Conservation (phyloP, 2,113 vertebrate species). For the Lichenostomus cassidix region DNA sequence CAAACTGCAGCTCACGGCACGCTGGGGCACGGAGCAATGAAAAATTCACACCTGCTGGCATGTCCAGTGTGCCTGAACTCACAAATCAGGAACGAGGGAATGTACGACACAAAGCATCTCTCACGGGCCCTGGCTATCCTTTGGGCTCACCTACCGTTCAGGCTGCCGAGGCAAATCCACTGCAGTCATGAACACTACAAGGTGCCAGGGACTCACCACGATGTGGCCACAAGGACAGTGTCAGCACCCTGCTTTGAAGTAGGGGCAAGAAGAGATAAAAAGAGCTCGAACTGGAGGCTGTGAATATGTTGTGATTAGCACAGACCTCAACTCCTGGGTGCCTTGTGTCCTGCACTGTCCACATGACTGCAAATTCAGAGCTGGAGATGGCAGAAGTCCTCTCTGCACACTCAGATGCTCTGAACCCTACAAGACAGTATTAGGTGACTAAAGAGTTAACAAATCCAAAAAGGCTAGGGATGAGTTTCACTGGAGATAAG, state of each 20-base stretch:
- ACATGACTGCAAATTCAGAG: accelerated
- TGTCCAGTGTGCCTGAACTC: background rate
- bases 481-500: background rate
- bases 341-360: background rate
- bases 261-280: background rate
- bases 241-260: background rate
- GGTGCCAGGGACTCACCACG: accelerated
- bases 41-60: background rate
- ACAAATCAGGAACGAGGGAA: background rate
- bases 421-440: background rate
- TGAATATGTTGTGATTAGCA: background rate
- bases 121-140: background rate
- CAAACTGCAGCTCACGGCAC: background rate
- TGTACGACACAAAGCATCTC: background rate
- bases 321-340: background rate
- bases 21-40: background rate
- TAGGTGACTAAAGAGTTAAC: background rate
- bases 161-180: background rate
- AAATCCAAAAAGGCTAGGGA: background rate
- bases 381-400: background rate
- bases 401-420: background rate
- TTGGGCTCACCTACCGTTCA: background rate
- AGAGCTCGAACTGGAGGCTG: background rate
- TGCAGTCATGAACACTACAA: accelerated
- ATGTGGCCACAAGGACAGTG: background rate